Evolutionary conservation across 2,888 invertebrate genomes (phyloP).

Genomic region (Dryococelus australis): DNA sequence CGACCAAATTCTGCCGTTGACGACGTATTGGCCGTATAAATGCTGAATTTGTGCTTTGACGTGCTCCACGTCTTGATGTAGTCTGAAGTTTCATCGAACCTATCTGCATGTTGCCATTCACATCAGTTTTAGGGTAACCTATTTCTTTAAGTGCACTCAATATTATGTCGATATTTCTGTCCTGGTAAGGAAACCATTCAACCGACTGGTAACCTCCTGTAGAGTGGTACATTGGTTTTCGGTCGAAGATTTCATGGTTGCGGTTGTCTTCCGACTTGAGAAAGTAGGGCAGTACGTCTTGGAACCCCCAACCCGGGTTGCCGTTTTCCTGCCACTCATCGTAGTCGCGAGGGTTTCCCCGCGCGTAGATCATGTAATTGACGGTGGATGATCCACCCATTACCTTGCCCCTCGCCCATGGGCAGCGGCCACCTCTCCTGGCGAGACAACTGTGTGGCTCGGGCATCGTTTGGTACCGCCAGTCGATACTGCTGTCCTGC

Average conservation of each 20-base stretch:
- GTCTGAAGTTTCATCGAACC: constrained; percentile 70
- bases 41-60: constrained; percentile 69
- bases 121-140: constrained; percentile 63
- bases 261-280: constrained; percentile 71
- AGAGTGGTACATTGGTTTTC: constrained; percentile 66
- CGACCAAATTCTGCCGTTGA: constrained; percentile 59
- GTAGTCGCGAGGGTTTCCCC: constrained; percentile 68
- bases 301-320: constrained; percentile 70
- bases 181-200: constrained; percentile 66
- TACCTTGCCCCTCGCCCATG: constrained; percentile 72
- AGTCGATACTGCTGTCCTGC: constrained; percentile 71
- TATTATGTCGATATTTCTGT: constrained; percentile 55
- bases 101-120: constrained; percentile 57
- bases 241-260: constrained; percentile 61
- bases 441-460: constrained; percentile 68
- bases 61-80: constrained; percentile 67
- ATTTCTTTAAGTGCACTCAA: constrained; percentile 69
- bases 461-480: constrained; percentile 74
- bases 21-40: constrained; percentile 72
- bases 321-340: constrained; percentile 70
- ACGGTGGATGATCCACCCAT: constrained; percentile 74
- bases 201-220: constrained; percentile 70
- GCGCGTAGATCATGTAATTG: constrained; percentile 72
- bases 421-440: constrained; percentile 64
- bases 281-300: constrained; percentile 74